Base-by-base conservation (phyloP, 2,888 invertebrate genomes). In the Glaucopsyche alexis region DNA sequence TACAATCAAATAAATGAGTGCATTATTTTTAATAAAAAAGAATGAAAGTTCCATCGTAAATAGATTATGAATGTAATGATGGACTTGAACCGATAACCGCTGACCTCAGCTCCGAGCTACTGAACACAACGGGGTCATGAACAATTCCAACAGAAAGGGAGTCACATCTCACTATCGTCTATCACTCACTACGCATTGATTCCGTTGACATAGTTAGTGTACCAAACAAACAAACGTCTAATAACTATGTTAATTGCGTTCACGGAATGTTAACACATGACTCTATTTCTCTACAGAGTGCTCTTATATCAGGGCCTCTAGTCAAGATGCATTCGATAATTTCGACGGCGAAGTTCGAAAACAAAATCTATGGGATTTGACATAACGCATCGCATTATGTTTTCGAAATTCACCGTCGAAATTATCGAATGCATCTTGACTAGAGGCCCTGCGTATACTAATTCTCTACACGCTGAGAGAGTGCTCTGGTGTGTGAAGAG, bases 61-160 rank as follows among this genome's bases (percentile, higher is more conserved):
- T 55, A n/a, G 9, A 49, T 4, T 29, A 29, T 29, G 29, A 29
- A 29, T 49, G n/a, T 42, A 42, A 7, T 42, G 42, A 42, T 45
- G 45, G 45, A 67, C 16, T 42, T 67, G n/a, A 45, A 40, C 67
- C 16, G 67, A 67, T 67, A 13, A 16, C 42, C 8, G 47, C 19
- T 45, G 67, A 45, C 45, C 45, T 16, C 19, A 45, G 19, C 55
- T 9, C 55, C 55, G 55, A 55, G 16, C 8, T 8, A 19, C 19
- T 55, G 4, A 19, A 9, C 19, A 55, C 55, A 55, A 55, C 4
- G 55, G 19, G 55, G 55, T 55, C 55, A 55, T 19, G 55, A 55
- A 55, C 9, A 55, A 69, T 49, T 49, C 19, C 19, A 29, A 65
- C 64, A 65, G 38, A 47, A 66, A 42, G 69, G 69, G 49, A 49